phyloP scores from a whole-genome alignment of 2,113 vertebrate genomes.

The Ciconia maguari region DNA sequence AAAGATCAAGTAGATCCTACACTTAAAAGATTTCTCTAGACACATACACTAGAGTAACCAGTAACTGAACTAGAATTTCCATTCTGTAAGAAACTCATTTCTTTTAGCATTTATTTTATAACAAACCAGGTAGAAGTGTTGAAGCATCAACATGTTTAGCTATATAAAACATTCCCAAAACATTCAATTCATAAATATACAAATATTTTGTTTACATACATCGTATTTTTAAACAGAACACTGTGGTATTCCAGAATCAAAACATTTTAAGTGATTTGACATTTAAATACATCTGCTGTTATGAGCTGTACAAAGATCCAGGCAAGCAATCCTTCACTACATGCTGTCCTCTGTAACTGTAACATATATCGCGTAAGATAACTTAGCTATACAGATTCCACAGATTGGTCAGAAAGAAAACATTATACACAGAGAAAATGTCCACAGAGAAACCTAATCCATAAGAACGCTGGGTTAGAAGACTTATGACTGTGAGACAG shows the following conservation, averaged over 20 bases:
- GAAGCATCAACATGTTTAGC: not conserved
- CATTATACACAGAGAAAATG: not conserved
- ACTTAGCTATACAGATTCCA: not conserved
- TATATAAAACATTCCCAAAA: not conserved
- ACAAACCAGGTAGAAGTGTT: not conserved
- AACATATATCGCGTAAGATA: not conserved
- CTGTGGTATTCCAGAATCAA: not conserved
- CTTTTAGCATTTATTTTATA: not conserved
- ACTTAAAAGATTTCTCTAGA: not conserved
- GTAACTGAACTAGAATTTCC: not conserved
- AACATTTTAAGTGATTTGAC: slow-evolving; percentile 14
- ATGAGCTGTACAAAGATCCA: not conserved
- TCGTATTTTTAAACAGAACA: slow-evolving; percentile 18
- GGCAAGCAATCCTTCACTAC: fast-evolving
- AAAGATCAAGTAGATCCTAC: not conserved
- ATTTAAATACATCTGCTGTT: slow-evolving; percentile 32
- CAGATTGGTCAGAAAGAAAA: not conserved
- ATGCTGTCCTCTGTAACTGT: not conserved
- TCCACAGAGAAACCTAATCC: not conserved
- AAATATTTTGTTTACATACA: slow-evolving; percentile 40
- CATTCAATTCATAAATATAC: not conserved
- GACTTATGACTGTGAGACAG: not conserved
- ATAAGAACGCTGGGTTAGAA: fast-evolving
- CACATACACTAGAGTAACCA: not conserved
- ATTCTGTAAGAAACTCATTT: fast-evolving